Evolutionary conservation across 2,113 vertebrate species (phyloP), one percentile per base, ranked within the genome.

Genomic region (Mionectes macconnelli): DNA sequence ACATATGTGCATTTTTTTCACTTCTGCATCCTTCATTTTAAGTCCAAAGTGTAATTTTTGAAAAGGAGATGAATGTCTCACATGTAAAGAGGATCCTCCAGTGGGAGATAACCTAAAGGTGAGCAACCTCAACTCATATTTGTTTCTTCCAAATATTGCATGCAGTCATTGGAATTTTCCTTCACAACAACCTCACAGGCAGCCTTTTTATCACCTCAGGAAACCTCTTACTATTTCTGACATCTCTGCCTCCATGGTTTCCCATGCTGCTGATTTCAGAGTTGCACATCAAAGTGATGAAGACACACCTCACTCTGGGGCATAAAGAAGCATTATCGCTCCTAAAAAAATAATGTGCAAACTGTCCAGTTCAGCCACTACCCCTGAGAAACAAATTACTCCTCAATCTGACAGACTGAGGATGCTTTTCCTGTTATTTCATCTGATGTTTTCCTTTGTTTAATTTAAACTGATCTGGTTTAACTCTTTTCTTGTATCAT

Each of bases 181-280:
- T 94, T 93, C 83, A 92, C 64, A 92, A n/a, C 76, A 80, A 50
- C 18, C 40, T 91, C 83, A 82, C 68, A 81, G 69, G 83, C 86
- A 80, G 93, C 90, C 76, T 93, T 96, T 94, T 67, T 82, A 72
- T 94, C 92, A 96, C 88, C 88, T 92, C 92, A 84, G 81, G 86
- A 94, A 96, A 89, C 92, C 39, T 96, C 73, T 93, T 88, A 63
- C 92, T 49, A 64, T 89, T 91, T 91, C 89, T 96, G 93, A 89
- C 85, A 94, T 90, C 73, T 92, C 80, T 90, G 64, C 44, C 64
- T 66, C 64, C 0, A 7, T 88, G 64, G 80, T 87, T 87, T 96
- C 74, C 92, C 39, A 3, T 66, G 80, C 83, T 91, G 94, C 80
- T 64, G 79, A 94, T 90, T 93, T 92, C 52, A 91, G 82, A 84